Base-by-base conservation (phyloP, 2,888 invertebrate species). In the Boloria euphrosyne region DNA sequence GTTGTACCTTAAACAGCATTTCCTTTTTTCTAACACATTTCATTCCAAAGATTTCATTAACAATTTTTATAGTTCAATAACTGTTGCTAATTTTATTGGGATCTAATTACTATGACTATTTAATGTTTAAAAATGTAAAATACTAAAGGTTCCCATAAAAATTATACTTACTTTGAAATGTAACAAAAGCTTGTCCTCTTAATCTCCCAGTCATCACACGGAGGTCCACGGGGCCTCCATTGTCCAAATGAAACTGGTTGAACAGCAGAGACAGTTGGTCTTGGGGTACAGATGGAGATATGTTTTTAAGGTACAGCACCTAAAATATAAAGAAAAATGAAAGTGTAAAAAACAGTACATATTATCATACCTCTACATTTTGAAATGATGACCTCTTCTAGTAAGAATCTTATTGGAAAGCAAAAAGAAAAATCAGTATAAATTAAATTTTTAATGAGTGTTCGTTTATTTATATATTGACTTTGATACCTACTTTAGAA, bases 181-280 rank as follows among this genome's bases (percentile, higher is more conserved):
- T 83, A 2, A 93, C 86, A 81, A 94, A 94, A 0, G 94, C 94
- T 75, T 94, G 94, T 7, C 94, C 94, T 68, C 88, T 86, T 93
- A 94, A 93, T 66, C 89, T 87, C 1, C 94, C 94, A 0, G 84
- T 83, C 90, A 94, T 86, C 47, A 94, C 72, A 62, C 87, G 81
- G 3, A 93, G 77, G 18, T 87, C 83, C 1, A 90, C 80, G 0
- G 89, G 89, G 0, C 89, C 87, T 0, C 86, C 86, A 54, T 92
- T 92, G 43, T 87, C 88, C 46, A 86, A 70, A n/a, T 85, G 75
- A 62, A 89, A 93, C 76, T 90, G 86, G 50, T 87, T 85, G 80
- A 94, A 93, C 31, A 94, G 74, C 13, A 86, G 67, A 0, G 86
- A 85, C n/a, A 94, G 76, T 73, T 93, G 91, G 17, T 86, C 86